phyloP scores from a whole-genome alignment of 92 coral and sea anemone genomes.

The Parazoanthus darwini region DNA sequence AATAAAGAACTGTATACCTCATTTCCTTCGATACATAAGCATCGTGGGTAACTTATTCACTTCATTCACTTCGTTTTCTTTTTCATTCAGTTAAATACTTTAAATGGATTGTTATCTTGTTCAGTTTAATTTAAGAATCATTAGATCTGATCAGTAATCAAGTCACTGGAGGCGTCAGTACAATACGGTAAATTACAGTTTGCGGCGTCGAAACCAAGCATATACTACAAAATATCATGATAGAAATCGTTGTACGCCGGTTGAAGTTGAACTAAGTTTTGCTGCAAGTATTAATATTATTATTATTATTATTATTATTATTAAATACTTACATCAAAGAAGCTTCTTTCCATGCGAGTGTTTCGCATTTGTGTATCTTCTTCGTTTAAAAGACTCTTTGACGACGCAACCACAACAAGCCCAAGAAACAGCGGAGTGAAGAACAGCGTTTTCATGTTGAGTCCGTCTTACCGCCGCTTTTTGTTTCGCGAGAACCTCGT shows the following conservation, averaged over 20 bases:
- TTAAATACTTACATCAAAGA: slow-evolving; percentile 14
- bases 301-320: not conserved
- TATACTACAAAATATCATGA: not conserved
- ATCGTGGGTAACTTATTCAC: not conserved
- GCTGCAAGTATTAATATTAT: not conserved
- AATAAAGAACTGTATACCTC: not conserved
- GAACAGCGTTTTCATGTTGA: slow-evolving; percentile 1
- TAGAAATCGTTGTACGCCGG: not conserved
- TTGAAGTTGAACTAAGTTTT: not conserved
- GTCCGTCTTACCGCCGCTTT: not conserved
- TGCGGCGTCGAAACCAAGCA: too few relatives aligned
- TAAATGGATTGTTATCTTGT: too few relatives aligned
- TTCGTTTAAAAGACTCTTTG: not conserved
- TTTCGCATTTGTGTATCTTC: not conserved
- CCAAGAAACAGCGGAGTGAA: not conserved
- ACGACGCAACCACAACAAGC: not conserved
- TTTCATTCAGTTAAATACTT: not conserved
- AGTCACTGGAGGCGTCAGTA: too few relatives aligned
- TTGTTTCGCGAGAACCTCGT: not conserved
- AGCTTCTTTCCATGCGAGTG: not conserved
- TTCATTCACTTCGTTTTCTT: too few relatives aligned
- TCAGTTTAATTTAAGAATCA: too few relatives aligned
- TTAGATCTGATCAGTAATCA: not conserved
- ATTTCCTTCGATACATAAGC: not conserved
- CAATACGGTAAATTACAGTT: too few relatives aligned